Evolutionary conservation across 2,797 vertebrate species (phyloP), one percentile per base, ranked within the genome.

Genomic region (Acropternis orthonyx): DNA sequence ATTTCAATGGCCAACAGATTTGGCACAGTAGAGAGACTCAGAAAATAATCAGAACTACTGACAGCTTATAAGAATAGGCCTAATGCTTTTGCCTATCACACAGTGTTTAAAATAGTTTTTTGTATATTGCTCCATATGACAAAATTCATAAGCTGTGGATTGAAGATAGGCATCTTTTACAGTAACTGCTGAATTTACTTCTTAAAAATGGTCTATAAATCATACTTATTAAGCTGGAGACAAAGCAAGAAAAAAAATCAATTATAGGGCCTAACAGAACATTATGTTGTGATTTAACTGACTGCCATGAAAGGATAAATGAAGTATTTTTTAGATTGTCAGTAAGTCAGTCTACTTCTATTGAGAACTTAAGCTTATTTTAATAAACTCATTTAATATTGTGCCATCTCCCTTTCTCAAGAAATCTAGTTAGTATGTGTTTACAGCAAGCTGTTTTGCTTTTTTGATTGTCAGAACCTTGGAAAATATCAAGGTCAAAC

Each of bases 401-500:
- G 36, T 59, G 12, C 27, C 22, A 34, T 39, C 79, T 93, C 90
- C 11, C 61, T 88, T 88, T 86, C 55, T 39, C 26, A 43, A 79
- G 43, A 90, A 94, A 69, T 67, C 43, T 94, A 43, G 43, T 86
- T 90, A 66, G 63, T 85, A 37, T 15, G 18, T 94, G 86, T 95
- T 96, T 96, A 79, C 72, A 92, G 68, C 87, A 89, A 77, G 62
- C 49, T 92, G 69, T 58, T 93, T 77, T 58, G 37, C 76, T 82
- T 36, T 94, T 95, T 68, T 92, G 88, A 89, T 89, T 94, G 80
- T 94, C 94, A 95, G 73, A 89, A 93, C 81, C 92, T 95, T 94
- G 86, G 65, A 75, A 95, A 92, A 93, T 85, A 95, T 55, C 91
- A 94, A 94, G 91, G 93, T 95, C 93, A 94, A 93, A 94, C 88